Conservation (phyloP, 2,888 invertebrate genomes). For the Leptodirus hochenwartii region DNA sequence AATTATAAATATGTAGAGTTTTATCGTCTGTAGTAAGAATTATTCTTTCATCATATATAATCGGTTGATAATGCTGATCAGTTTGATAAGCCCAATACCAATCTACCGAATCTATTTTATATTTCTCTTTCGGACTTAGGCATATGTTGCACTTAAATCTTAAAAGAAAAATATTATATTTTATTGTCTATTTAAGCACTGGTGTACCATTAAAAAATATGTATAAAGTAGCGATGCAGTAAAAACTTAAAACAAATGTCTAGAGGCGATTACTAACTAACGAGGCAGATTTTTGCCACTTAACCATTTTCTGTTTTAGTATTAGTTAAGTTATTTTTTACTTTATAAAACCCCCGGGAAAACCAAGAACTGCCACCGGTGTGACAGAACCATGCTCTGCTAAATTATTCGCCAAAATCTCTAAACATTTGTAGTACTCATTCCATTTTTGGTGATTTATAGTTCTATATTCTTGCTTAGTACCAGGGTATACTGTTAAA, state of each 20-base stretch:
- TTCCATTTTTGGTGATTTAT: constrained; percentile 30
- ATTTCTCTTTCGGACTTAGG: constrained; percentile 29
- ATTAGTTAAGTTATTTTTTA: too few species aligned
- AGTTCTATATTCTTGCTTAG: constrained; percentile 23
- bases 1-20: constrained; percentile 31
- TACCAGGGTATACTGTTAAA: constrained; percentile 29
- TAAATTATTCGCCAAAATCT: constrained; percentile 20
- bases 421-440: constrained; percentile 34
- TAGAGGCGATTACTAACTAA: too few species aligned
- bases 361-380: constrained; percentile 24
- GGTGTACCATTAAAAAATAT: too few species aligned
- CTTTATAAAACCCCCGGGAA: constrained; percentile 30
- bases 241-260: too few species aligned
- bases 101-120: constrained; percentile 23
- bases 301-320: too few species aligned
- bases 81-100: too few species aligned
- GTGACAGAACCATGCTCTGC: constrained; percentile 22
- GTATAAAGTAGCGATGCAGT: too few species aligned
- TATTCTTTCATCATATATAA: too few species aligned
- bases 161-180: constrained; percentile 7
- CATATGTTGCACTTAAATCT: constrained; percentile 35
- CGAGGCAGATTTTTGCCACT: too few species aligned
- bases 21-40: too few species aligned
- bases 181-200: too few species aligned
- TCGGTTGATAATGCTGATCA: too few species aligned